Conservation (phyloP, 35 echinoderm and acorn worm genomes). For the Acanthaster planci region DNA sequence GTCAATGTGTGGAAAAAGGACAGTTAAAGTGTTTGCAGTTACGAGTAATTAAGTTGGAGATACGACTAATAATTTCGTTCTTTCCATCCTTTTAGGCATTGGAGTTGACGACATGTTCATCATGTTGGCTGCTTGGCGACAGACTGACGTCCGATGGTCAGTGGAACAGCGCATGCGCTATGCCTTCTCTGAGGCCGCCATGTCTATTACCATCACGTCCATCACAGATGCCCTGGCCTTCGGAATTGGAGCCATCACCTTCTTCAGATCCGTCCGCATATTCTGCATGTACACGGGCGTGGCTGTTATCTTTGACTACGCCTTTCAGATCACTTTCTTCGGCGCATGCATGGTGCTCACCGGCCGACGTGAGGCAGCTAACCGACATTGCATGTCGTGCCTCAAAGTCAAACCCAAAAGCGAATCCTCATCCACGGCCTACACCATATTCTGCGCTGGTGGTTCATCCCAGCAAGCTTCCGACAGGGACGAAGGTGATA, state of each 20-base stretch:
- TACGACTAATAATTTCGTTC: not conserved
- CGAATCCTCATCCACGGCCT: constrained; percentile 5
- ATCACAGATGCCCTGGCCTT: constrained; percentile 79
- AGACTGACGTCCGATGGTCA: constrained; percentile 27
- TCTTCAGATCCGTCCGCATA: constrained; percentile 57
- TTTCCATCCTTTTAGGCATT: constrained; percentile 48
- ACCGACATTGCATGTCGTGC: constrained; percentile 61
- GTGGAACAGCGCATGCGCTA: constrained; percentile 56
- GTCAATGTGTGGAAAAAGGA: too few species aligned
- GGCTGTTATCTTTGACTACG: constrained; percentile 70
- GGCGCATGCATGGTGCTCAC: constrained; percentile 70
- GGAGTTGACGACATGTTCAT: constrained; percentile 87
- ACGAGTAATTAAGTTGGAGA: too few species aligned
- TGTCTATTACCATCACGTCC: constrained; percentile 84
- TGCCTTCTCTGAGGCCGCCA: constrained; percentile 64
- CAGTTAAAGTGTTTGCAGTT: too few species aligned
- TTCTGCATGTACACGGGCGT: constrained; percentile 78
- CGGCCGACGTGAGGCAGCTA: constrained; percentile 52
- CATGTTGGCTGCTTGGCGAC: constrained; percentile 79
- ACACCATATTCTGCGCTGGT: constrained; percentile 58
- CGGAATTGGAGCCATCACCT: constrained; percentile 59
- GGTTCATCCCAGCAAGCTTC: constrained; percentile 10
- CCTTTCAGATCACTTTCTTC: constrained; percentile 85
- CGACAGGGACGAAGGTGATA: not conserved
- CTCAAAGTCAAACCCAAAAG: constrained; percentile 42